phyloP scores from a whole-genome alignment of 2,888 invertebrate genomes.

The Buathra laborator region DNA sequence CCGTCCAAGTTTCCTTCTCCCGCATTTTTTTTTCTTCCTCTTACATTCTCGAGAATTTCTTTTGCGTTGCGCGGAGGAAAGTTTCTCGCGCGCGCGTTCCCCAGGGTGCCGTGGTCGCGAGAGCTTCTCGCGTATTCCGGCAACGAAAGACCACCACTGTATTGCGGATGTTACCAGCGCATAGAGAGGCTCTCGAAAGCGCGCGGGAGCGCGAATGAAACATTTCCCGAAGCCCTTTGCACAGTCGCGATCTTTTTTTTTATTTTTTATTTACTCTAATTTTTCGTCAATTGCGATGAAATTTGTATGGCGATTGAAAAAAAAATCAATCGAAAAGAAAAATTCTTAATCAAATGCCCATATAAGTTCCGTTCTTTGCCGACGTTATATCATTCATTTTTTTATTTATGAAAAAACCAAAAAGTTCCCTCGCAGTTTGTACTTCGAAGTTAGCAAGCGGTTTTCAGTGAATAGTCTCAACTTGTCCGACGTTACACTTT shows the following conservation, averaged over 20 bases:
- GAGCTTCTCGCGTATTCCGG: constrained; percentile 29
- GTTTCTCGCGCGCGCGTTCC: constrained; percentile 11
- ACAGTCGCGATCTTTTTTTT: no score
- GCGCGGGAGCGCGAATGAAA: background rate
- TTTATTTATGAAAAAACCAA: no score
- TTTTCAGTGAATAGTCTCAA: constrained; percentile 37
- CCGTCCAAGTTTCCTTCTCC: background rate
- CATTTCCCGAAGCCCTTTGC: background rate
- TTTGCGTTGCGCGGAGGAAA: background rate
- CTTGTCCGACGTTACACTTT: constrained; percentile 55
- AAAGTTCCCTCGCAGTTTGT: no score
- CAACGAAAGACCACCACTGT: constrained; percentile 20
- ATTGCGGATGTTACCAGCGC: background rate
- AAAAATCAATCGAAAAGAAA: no score
- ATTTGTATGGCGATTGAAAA: no score
- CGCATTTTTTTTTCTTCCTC: background rate
- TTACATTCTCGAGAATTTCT: constrained; percentile 1
- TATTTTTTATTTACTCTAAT: no score
- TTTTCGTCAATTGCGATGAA: no score
- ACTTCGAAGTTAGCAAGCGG: no score
- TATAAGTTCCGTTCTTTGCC: no score
- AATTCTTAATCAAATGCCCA: no score
- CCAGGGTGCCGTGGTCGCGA: background rate
- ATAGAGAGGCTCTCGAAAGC: background rate
- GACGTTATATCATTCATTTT: no score